A percentile compares a stretch with the other conserved stretches of the same genome.
phyloP scores from a whole-genome alignment of 1,140 invertebrate genomes.

The Melitaea cinxia region DNA sequence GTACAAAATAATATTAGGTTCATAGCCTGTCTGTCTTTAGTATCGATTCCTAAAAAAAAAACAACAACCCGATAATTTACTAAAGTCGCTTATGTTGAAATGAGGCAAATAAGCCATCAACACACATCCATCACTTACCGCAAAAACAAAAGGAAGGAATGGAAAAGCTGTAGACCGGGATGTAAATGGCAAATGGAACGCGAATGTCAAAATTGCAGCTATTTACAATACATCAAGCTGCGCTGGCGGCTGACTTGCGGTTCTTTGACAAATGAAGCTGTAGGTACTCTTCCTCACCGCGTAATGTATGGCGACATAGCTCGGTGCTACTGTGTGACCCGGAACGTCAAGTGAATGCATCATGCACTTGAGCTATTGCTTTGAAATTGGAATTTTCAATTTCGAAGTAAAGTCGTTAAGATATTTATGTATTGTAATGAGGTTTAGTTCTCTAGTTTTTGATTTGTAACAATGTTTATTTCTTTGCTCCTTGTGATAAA shows the following conservation, averaged over 20 bases:
- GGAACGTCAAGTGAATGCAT: slow-evolving; percentile 41
- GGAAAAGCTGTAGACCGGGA: slow-evolving; percentile 41
- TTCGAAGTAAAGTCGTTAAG: slow-evolving; percentile 17
- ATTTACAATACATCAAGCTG: slow-evolving; percentile 65
- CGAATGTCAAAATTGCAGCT: slow-evolving; percentile 66
- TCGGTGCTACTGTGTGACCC: slow-evolving; percentile 48
- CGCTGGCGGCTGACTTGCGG: slow-evolving; percentile 57
- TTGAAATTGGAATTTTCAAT: slow-evolving; percentile 32
- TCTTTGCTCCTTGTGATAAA: too few species aligned
- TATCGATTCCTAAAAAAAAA: neutral
- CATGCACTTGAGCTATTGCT: slow-evolving; percentile 33
- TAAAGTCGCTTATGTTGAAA: neutral
- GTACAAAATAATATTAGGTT: too few species aligned
- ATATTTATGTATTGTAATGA: slow-evolving; percentile 24
- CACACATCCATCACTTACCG: slow-evolving; percentile 52
- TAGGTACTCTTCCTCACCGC: slow-evolving; percentile 45
- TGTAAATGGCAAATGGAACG: slow-evolving; percentile 60
- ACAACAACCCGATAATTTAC: neutral
- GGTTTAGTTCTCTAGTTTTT: slow-evolving; percentile 3
- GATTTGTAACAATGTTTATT: too few species aligned
- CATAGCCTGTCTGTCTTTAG: neutral
- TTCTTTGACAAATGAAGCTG: slow-evolving; percentile 74
- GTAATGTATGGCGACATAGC: slow-evolving; percentile 44
- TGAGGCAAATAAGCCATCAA: slow-evolving; percentile 33
- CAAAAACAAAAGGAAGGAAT: slow-evolving; percentile 55